A percentile compares a stretch with the other conserved stretches of the same genome.
Conservation (phyloP, 2,888 invertebrate species). For the Bembecia ichneumoniformis region DNA sequence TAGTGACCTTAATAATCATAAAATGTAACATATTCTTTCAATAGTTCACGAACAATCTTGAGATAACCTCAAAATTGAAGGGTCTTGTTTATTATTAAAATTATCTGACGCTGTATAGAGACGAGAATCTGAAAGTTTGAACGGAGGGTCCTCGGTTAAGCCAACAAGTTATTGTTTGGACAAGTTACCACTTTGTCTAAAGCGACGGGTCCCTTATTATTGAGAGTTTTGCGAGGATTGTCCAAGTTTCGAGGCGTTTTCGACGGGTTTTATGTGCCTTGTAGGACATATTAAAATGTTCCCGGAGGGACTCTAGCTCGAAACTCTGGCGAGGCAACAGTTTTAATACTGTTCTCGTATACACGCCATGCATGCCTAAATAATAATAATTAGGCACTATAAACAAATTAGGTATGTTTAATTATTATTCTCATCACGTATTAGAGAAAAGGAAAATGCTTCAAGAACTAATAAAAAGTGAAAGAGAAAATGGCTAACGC, state of each 20-base stretch:
- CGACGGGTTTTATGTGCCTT: not conserved
- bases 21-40: no score
- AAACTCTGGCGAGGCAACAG: not conserved
- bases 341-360: no score
- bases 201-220: not conserved
- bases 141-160: conserved; percentile 11
- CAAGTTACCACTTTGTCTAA: conserved; percentile 6
- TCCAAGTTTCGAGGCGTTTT: not conserved
- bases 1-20: no score
- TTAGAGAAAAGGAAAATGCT: no score
- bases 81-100: not conserved
- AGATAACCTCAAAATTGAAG: not conserved
- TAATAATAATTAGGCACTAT: no score
- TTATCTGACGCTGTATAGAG: not conserved
- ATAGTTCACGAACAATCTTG: not conserved
- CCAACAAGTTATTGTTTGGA: conserved; percentile 14
- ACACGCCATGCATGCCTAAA: no score
- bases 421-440: no score
- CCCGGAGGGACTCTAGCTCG: not conserved
- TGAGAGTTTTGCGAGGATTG: not conserved
- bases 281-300: not conserved
- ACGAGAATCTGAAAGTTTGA: not conserved
- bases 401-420: no score
- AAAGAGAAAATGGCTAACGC: no score
- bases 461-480: no score